Conservation (phyloP, 2,888 invertebrate genomes). For the Sarcophaga carnaria region DNA sequence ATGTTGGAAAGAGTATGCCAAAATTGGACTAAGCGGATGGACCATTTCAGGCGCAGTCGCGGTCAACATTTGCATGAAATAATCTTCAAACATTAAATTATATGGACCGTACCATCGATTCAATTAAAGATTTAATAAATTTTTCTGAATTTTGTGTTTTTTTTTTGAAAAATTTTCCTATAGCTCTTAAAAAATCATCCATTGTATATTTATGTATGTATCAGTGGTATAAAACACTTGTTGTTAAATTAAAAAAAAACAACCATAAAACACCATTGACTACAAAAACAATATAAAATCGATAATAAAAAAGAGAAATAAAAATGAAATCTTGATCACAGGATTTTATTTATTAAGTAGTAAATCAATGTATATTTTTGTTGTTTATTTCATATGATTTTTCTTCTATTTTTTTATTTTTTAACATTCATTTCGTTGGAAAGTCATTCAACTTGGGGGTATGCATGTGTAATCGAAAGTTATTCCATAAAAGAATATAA, state of each 20-base stretch:
- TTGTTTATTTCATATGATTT: not conserved
- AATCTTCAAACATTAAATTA: too few species aligned
- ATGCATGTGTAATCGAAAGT: not conserved
- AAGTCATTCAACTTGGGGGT: not conserved
- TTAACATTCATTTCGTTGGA: not conserved
- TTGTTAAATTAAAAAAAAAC: slow-evolving; percentile 29
- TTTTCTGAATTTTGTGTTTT: too few species aligned
- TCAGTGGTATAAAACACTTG: slow-evolving; percentile 37
- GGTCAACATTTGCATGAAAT: too few species aligned
- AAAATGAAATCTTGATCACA: slow-evolving; percentile 45
- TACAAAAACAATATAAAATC: slow-evolving; percentile 1
- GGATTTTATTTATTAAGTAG: slow-evolving; percentile 62
- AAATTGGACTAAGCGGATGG: too few species aligned
- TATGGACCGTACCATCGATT: too few species aligned
- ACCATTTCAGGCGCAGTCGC: too few species aligned
- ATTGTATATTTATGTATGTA: not conserved
- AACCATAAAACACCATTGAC: not conserved
- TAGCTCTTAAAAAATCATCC: too few species aligned
- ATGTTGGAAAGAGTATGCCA: too few species aligned
- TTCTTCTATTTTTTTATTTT: not conserved
- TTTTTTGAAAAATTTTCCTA: too few species aligned
- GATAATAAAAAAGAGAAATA: slow-evolving; percentile 5
- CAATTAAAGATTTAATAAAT: too few species aligned
- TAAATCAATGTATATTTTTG: slow-evolving; percentile 51
- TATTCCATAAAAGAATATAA: slow-evolving; percentile 72